Conservation (phyloP, 2,797 vertebrate species). For the Sebastes baramenuke region DNA sequence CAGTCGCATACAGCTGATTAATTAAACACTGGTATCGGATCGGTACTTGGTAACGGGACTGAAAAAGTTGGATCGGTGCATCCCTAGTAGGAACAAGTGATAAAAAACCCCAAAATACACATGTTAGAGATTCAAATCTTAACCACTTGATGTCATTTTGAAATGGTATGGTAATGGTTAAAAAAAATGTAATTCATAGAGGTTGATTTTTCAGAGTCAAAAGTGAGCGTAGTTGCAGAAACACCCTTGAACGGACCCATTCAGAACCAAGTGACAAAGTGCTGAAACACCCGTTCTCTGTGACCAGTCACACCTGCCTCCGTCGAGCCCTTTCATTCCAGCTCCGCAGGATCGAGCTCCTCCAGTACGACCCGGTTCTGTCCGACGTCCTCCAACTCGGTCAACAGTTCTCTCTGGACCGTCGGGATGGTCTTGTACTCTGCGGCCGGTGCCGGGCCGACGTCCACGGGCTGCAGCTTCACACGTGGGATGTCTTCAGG, state of each 20-base stretch:
- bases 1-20: too few relatives aligned
- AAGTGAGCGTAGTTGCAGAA: too few relatives aligned
- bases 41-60: too few relatives aligned
- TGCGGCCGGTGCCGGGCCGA: background rate
- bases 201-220: too few relatives aligned
- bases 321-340: background rate
- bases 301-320: background rate
- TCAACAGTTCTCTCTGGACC: constrained; percentile 62
- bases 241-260: too few relatives aligned
- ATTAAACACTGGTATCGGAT: too few relatives aligned
- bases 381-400: constrained; percentile 74
- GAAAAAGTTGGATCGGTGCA: too few relatives aligned
- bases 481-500: constrained; percentile 36
- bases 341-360: background rate
- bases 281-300: background rate
- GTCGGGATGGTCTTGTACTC: constrained; percentile 51
- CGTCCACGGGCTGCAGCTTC: constrained; percentile 29
- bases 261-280: background rate
- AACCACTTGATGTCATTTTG: too few relatives aligned
- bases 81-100: too few relatives aligned
- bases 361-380: constrained; percentile 67
- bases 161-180: too few relatives aligned
- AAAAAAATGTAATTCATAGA: too few relatives aligned
- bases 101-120: fast-evolving
- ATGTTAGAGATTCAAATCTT: too few relatives aligned